Base-by-base conservation (phyloP, 2,888 invertebrate genomes). In the Neoaliturus tenellus region DNA sequence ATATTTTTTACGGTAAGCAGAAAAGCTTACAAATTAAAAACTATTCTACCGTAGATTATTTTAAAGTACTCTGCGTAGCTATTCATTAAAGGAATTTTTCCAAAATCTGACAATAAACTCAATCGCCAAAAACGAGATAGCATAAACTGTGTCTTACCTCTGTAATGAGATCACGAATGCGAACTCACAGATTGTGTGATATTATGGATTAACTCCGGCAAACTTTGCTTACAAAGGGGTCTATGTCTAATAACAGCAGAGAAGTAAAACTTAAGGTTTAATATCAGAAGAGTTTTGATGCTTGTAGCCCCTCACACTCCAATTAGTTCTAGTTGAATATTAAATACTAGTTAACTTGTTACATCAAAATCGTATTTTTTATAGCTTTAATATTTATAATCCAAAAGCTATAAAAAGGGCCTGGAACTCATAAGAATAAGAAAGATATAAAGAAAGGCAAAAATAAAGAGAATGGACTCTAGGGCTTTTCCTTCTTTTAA, bases 131-230 rank as follows among this genome's bases (percentile, higher is more conserved):
- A 31, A 62, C 31, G 31, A 62, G 62, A 28, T 62, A 20, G 69
- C 69, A 67, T 12, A 23, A 39, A 3, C 69, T 12, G 14, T 31
- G 33, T n/a, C 67, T 67, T 33, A 28, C 12, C 25, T 58, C 33
- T 35, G 69, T 69, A 69, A 69, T 69, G 35, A 23, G 39, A 69
- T 69, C 69, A 69, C 69, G 69, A 69, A 69, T 69, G 69, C 69
- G 69, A 69, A 39, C 69, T 69, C 69, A 39, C 69, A n/a, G 69
- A 69, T 69, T 69, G 69, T 69, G 39, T 39, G 69, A 69, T 69
- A n/a, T 69, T 69, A 69, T 69, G 69, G 69, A 39, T 69, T 69
- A 69, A 69, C 35, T 35, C 69, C 69, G 28, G 39, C n/a, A 69
- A 69, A 69, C 69, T 69, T 69, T 39, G 69, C 39, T 69, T 39